Percentiles rank a stretch among this genome's conserved stretches.
Conservation (phyloP, 2,113 vertebrate species). For the Archilochus colubris region DNA sequence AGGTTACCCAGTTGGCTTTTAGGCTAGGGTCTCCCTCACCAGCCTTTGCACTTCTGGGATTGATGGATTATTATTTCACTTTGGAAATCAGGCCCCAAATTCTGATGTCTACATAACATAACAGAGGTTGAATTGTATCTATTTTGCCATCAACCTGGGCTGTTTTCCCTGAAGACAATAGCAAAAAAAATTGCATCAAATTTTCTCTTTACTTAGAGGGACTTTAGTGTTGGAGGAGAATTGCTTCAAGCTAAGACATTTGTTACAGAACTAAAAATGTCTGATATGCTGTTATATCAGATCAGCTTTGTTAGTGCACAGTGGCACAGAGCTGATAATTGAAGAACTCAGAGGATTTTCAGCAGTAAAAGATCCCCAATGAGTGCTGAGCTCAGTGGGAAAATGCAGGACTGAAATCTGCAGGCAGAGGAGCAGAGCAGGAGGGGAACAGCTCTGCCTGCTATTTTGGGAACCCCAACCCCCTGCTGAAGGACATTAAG, state of each 20-base stretch:
- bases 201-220: not conserved
- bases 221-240: not conserved
- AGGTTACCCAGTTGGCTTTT: not conserved
- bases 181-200: not conserved
- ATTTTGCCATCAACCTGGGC: not conserved
- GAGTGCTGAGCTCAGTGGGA: conserved; percentile 3
- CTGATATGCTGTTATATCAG: not conserved
- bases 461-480: not conserved
- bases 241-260: conserved; percentile 39
- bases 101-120: not conserved
- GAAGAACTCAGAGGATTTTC: not conserved
- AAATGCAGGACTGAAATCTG: not conserved
- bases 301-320: conserved; percentile 10
- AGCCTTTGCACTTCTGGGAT: not conserved
- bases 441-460: not conserved
- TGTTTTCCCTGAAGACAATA: not conserved
- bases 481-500: not conserved
- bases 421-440: not conserved
- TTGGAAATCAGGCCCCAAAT: not conserved
- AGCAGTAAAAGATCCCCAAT: not conserved
- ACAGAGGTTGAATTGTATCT: not conserved
- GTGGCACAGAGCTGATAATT: not conserved
- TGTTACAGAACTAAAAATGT: conserved; percentile 8
- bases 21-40: not conserved
- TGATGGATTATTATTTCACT: not conserved